A percentile compares a stretch with the other conserved stretches of the same genome.
Evolutionary conservation across 2,888 invertebrate genomes (phyloP).

Genomic region (Serrognathus titanus): DNA sequence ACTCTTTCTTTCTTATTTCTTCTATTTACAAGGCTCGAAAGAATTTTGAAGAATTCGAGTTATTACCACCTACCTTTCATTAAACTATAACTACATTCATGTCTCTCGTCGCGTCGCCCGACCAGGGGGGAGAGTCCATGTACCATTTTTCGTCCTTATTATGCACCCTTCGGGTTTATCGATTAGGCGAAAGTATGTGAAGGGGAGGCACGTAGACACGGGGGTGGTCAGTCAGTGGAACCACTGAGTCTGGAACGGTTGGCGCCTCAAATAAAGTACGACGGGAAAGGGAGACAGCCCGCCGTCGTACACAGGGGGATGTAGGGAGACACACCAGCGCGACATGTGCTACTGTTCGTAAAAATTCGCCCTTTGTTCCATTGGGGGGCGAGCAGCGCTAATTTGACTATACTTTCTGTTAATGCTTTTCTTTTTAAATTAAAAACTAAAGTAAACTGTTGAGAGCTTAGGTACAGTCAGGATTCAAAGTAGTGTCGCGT

Average conservation of each 20-base stretch:
- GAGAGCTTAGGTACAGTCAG: too few relatives aligned
- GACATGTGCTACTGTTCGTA: background rate
- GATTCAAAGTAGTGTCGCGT: too few relatives aligned
- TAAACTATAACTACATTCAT: background rate
- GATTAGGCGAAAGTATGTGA: conserved; percentile 8
- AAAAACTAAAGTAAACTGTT: too few relatives aligned
- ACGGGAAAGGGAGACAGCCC: background rate
- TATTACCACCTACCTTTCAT: background rate
- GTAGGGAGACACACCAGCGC: background rate
- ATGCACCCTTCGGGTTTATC: conserved; percentile 13
- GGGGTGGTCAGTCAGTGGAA: conserved; percentile 25
- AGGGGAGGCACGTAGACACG: conserved; percentile 14
- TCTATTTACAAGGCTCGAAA: background rate
- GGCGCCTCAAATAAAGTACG: conserved; percentile 3
- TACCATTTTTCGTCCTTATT: conserved; percentile 14
- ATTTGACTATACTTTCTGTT: too few relatives aligned
- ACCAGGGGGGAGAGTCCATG: background rate
- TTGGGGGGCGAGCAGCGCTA: background rate
- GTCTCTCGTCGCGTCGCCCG: background rate
- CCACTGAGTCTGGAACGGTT: conserved; percentile 15
- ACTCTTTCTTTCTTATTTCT: too few relatives aligned
- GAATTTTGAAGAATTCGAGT: background rate
- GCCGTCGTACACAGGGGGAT: background rate
- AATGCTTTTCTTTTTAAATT: too few relatives aligned
- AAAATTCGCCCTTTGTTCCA: background rate